Percentiles rank a stretch among this genome's conserved stretches.
Conservation (phyloP, 2,888 invertebrate genomes). For the Brachycybe producta region DNA sequence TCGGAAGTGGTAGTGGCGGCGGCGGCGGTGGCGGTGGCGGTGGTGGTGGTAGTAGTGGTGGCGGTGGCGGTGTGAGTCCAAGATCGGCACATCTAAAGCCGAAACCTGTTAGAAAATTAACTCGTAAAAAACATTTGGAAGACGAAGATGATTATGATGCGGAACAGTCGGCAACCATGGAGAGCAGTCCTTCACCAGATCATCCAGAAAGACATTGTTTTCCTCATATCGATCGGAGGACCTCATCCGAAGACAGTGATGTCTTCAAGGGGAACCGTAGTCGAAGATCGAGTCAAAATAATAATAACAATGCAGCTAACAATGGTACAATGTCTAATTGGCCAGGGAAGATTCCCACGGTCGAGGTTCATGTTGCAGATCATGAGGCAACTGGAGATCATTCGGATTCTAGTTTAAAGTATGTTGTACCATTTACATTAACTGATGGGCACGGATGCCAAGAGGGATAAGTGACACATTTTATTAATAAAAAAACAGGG, state of each 20-base stretch:
- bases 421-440: no score
- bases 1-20: background rate
- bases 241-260: conserved; percentile 9
- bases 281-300: conserved; percentile 5
- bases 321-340: conserved; percentile 2
- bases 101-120: conserved; percentile 7
- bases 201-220: conserved; percentile 4
- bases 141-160: conserved; percentile 15
- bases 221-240: conserved; percentile 3
- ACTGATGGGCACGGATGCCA: no score
- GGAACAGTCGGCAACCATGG: conserved; percentile 10
- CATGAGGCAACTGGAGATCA: no score
- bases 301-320: no score
- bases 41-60: background rate
- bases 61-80: background rate
- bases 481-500: no score
- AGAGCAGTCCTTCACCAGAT: conserved; percentile 16
- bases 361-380: conserved; percentile 12
- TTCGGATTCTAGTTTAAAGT: no score
- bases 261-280: conserved; percentile 4
- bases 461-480: no score
- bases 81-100: background rate
- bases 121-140: conserved; percentile 11
- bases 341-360: conserved; percentile 10
- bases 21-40: background rate